Conservation (phyloP, 1,140 invertebrate genomes). For the Lepidurus packardi region DNA sequence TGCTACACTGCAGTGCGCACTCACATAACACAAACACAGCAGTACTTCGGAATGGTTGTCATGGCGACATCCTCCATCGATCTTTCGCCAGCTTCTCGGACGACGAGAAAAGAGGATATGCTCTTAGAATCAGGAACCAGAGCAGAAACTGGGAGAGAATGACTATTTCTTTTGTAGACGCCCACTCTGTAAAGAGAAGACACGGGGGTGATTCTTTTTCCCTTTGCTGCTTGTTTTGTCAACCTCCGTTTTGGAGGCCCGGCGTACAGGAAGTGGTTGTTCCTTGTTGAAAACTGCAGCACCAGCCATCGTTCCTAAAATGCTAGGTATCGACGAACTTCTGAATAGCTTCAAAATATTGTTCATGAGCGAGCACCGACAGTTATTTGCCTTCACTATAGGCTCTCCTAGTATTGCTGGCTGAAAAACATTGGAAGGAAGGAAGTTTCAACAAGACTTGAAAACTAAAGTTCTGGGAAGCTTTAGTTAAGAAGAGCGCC, state of each 20-base stretch:
- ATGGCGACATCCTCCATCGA: constrained; percentile 20
- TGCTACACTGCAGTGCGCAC: constrained; percentile 20
- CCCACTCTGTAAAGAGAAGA: background rate
- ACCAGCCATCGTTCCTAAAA: background rate
- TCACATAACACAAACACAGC: constrained; percentile 17
- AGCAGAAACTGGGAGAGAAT: constrained; percentile 11
- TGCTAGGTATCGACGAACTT: background rate
- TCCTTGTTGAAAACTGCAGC: background rate
- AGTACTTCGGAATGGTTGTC: background rate
- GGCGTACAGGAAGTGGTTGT: background rate
- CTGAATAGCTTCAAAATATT: background rate
- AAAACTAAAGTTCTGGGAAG: too few relatives aligned
- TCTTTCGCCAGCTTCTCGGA: constrained; percentile 17
- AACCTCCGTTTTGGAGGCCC: background rate
- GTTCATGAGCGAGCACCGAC: too few relatives aligned
- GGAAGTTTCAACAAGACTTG: too few relatives aligned
- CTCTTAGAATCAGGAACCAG: constrained; percentile 15
- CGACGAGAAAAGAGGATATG: constrained; percentile 9
- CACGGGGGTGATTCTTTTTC: background rate
- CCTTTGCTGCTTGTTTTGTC: background rate
- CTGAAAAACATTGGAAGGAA: too few relatives aligned
- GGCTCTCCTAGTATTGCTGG: too few relatives aligned
- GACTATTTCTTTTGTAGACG: background rate
- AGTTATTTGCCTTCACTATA: too few relatives aligned
- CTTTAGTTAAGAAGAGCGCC: too few relatives aligned